Evolutionary conservation across 2,797 vertebrate species (phyloP).

Genomic region (Myotis findleyi): DNA sequence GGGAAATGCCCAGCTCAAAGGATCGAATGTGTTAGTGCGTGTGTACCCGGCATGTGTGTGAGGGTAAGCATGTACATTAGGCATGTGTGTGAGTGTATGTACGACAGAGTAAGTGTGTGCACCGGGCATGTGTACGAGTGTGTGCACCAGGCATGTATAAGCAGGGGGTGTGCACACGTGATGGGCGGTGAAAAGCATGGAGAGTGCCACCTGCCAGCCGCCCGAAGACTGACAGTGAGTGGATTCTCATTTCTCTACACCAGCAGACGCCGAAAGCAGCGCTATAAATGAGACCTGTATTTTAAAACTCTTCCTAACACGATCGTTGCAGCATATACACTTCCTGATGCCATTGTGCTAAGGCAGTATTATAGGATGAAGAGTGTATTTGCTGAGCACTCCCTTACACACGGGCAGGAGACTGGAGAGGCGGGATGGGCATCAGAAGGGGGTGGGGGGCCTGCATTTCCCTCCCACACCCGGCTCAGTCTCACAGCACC

Average conservation of each 20-base stretch:
- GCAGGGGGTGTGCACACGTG: too few relatives aligned
- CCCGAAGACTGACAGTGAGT: neutral
- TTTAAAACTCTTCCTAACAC: neutral
- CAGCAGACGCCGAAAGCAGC: neutral
- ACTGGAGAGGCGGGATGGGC: neutral
- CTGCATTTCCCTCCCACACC: neutral
- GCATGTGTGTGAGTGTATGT: neutral
- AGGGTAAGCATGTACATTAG: neutral
- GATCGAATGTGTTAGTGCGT: neutral
- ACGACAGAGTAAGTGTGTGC: neutral
- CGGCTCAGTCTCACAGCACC: neutral
- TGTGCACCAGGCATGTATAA: neutral
- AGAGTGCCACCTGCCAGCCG: neutral
- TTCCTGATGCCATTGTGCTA: neutral
- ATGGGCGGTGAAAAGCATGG: accelerated
- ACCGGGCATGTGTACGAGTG: neutral
- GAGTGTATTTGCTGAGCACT: neutral
- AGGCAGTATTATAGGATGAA: neutral
- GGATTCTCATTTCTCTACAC: neutral
- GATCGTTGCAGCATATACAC: neutral
- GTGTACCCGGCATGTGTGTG: neutral
- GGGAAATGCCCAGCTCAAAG: neutral
- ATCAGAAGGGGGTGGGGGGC: accelerated
- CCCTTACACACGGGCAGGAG: neutral
- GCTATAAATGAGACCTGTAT: neutral